A percentile compares a stretch with the other conserved stretches of the same genome.
Evolutionary conservation across 2,888 invertebrate genomes (phyloP).

Genomic region (Urechis unicinctus): DNA sequence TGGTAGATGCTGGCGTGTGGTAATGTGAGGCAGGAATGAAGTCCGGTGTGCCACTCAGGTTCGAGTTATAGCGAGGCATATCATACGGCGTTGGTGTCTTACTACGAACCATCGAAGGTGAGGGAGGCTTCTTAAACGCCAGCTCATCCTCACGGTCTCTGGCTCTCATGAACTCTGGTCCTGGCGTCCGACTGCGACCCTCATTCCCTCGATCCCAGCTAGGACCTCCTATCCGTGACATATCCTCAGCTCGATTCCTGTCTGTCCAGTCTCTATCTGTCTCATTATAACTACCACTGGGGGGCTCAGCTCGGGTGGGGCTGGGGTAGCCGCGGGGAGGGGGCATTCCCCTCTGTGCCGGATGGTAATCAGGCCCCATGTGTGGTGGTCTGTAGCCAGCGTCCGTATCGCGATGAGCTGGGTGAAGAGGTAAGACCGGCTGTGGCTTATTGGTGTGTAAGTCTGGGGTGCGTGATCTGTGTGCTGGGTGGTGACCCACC

Average conservation of each 20-base stretch:
- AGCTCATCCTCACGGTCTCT: conserved; percentile 26
- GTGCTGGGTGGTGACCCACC: too few relatives aligned
- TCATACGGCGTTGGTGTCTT: conserved; percentile 36
- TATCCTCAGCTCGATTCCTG: neutral
- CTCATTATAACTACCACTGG: conserved; percentile 2
- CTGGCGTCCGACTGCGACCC: conserved; percentile 43
- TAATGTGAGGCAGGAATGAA: conserved; percentile 27
- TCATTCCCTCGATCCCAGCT: neutral
- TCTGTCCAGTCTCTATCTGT: conserved; percentile 3
- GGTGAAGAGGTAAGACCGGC: too few relatives aligned
- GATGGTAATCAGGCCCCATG: too few relatives aligned
- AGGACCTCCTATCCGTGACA: conserved; percentile 1
- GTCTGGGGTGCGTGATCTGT: too few relatives aligned
- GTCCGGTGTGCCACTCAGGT: conserved; percentile 24
- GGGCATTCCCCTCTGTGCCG: too few relatives aligned
- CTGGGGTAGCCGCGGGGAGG: too few relatives aligned
- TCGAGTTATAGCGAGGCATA: conserved; percentile 13
- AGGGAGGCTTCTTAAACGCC: conserved; percentile 34
- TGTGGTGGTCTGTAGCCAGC: too few relatives aligned
- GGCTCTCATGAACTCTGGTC: conserved; percentile 46
- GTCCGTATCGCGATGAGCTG: too few relatives aligned
- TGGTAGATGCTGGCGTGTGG: conserved; percentile 13
- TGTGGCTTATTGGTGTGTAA: too few relatives aligned
- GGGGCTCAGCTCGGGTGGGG: neutral
- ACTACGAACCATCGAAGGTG: conserved; percentile 44